Percentiles rank a stretch among this genome's conserved stretches.
These are phyloP conservation scores for Phrixothrix hirtus DNA, from an alignment of 2,888 invertebrate genomes.

Conservation along the genomic window DNA sequence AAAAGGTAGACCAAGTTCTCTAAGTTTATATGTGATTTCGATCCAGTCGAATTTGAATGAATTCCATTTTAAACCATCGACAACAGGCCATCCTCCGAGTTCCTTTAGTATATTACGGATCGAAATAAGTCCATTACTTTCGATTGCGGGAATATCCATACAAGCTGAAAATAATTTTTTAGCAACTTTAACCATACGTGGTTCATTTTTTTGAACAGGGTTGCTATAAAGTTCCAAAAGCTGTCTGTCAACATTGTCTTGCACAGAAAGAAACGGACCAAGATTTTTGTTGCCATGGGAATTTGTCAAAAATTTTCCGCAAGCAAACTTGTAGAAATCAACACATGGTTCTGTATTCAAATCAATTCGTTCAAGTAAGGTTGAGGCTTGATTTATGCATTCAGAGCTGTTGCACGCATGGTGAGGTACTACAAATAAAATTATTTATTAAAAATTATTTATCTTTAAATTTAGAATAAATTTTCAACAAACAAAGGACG, in stretches of 20 bases:
- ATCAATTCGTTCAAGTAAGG: constrained; percentile 13
- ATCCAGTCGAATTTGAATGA: constrained; percentile 50
- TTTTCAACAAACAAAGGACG: too few species aligned
- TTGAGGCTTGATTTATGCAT: background rate
- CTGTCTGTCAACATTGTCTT: constrained; percentile 1
- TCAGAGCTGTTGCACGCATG: background rate
- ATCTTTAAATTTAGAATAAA: too few species aligned
- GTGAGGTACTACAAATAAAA: too few species aligned
- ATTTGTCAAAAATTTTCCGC: constrained; percentile 31
- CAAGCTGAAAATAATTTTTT: constrained; percentile 44
- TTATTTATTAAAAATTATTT: too few species aligned
- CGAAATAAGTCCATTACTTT: constrained; percentile 45
- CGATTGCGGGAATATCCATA: constrained; percentile 46
- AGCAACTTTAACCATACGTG: constrained; percentile 28
- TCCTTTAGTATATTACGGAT: constrained; percentile 50
- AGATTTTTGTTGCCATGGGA: background rate
- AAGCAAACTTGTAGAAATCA: constrained; percentile 38
- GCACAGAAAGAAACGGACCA: background rate
- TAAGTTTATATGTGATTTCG: constrained; percentile 44
- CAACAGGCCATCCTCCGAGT: constrained; percentile 65
- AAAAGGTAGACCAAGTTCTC: constrained; percentile 46
- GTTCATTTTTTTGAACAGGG: constrained; percentile 21
- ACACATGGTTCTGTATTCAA: constrained; percentile 30
- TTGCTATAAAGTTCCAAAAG: constrained; percentile 19
- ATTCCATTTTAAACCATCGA: constrained; percentile 56